These are phyloP conservation scores for Prunella fulvescens DNA, from an alignment of 2,113 vertebrate genomes.

Conservation along the genomic window DNA sequence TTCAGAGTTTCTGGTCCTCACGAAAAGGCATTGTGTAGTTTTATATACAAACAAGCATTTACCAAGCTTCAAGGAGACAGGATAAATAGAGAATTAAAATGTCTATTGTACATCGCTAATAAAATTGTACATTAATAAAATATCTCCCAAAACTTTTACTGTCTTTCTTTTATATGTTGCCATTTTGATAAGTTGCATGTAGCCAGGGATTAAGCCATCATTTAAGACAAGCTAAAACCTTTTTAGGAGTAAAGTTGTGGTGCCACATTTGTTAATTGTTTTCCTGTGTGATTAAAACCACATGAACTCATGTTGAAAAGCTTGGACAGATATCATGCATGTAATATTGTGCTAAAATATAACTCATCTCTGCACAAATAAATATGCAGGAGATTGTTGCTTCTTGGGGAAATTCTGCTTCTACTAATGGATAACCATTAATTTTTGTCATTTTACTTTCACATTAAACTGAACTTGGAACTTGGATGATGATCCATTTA, in stretches of 20 bases:
- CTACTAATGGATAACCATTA: neutral
- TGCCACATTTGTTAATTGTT: neutral
- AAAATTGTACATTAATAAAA: conserved; percentile 71
- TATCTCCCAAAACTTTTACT: neutral
- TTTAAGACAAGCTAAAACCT: neutral
- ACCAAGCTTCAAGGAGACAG: conserved; percentile 34
- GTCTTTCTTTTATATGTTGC: neutral
- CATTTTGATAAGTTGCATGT: neutral
- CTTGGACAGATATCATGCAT: neutral
- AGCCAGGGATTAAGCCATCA: neutral
- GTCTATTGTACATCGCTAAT: conserved; percentile 51
- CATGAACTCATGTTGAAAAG: neutral
- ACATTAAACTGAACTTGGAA: neutral
- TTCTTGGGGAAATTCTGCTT: neutral
- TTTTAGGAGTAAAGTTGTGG: neutral
- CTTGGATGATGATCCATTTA: neutral
- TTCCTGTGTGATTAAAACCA: neutral
- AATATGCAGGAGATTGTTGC: neutral
- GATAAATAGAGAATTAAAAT: conserved; percentile 24
- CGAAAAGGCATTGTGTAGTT: conserved; percentile 46
- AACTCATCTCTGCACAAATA: neutral
- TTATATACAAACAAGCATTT: conserved; percentile 61
- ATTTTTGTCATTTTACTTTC: neutral
- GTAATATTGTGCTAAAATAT: neutral
- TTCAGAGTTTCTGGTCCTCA: conserved; percentile 23